Evolutionary conservation across 2,888 invertebrate genomes (phyloP).

Genomic region (Kryphioiulus occultus): DNA sequence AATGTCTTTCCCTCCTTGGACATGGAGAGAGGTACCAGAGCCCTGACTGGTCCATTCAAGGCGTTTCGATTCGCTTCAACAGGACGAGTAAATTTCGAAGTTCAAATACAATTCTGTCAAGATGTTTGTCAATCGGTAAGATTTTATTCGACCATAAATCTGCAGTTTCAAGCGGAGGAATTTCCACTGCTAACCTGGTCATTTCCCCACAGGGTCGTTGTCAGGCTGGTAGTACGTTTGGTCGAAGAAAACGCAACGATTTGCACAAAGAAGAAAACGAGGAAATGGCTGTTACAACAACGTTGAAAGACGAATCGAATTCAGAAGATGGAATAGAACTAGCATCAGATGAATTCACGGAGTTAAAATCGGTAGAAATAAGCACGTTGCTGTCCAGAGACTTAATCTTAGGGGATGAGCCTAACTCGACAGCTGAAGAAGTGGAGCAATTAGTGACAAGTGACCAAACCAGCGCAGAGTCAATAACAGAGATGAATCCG

Average conservation of each 20-base stretch:
- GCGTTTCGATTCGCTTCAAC: slow-evolving; percentile 65
- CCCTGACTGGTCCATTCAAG: slow-evolving; percentile 63
- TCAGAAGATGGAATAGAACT: not conserved
- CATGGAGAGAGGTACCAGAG: slow-evolving; percentile 61
- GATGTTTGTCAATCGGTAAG: slow-evolving; percentile 64
- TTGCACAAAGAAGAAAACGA: not conserved
- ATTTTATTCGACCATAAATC: not conserved
- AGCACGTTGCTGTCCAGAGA: slow-evolving; percentile 4
- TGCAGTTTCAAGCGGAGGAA: not conserved
- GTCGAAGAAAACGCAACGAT: slow-evolving; percentile 58
- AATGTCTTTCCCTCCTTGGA: slow-evolving; percentile 64
- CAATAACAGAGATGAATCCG: not conserved
- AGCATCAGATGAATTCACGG: not conserved
- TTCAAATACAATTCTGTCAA: slow-evolving; percentile 65
- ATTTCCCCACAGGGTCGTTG: slow-evolving; percentile 59
- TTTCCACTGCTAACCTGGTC: not conserved
- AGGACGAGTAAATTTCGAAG: slow-evolving; percentile 65
- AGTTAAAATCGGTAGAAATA: not conserved
- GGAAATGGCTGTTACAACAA: not conserved
- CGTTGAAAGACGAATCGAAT: not conserved
- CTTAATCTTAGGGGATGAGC: not conserved
- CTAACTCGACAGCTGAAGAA: slow-evolving; percentile 9
- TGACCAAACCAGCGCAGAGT: not conserved
- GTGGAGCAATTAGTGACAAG: not conserved
- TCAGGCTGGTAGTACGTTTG: slow-evolving; percentile 61